Evolutionary conservation across 2,888 invertebrate genomes (phyloP).

Genomic region (Anthrax anthrax): DNA sequence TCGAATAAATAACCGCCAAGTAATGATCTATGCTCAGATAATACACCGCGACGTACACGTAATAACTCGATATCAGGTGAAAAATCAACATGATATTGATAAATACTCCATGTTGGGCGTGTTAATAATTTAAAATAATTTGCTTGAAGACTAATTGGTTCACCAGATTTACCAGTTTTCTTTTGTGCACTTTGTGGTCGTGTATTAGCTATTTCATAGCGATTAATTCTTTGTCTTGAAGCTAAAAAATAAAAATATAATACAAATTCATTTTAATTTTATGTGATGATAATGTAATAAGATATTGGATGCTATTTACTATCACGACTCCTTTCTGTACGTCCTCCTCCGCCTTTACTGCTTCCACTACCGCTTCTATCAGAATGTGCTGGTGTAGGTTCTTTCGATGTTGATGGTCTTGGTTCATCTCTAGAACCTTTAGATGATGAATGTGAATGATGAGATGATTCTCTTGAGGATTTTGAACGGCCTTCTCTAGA

Average conservation of each 20-base stretch:
- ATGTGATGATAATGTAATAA: too few relatives aligned
- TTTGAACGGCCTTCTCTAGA: constrained; percentile 1
- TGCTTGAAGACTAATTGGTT: constrained; percentile 37
- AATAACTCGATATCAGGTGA: constrained; percentile 55
- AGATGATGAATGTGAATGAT: background rate
- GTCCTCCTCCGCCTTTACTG: background rate
- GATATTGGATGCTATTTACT: too few relatives aligned
- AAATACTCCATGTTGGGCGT: constrained; percentile 52
- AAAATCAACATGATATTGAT: constrained; percentile 63
- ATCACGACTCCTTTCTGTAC: background rate
- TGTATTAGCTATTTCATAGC: constrained; percentile 19
- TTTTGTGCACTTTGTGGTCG: constrained; percentile 22
- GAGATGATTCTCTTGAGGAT: background rate
- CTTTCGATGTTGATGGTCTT: constrained; percentile 1
- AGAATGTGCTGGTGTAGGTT: background rate
- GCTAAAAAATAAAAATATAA: background rate
- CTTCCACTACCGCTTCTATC: background rate
- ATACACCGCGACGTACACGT: constrained; percentile 42
- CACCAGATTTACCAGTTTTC: constrained; percentile 39
- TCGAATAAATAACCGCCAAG: constrained; percentile 63
- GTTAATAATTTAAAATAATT: constrained; percentile 58
- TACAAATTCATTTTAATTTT: background rate
- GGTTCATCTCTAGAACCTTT: background rate
- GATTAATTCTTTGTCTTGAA: constrained; percentile 9
- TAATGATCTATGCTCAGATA: constrained; percentile 40